phyloP scores from a whole-genome alignment of 2,888 invertebrate genomes.

The Amphimallon solstitiale region DNA sequence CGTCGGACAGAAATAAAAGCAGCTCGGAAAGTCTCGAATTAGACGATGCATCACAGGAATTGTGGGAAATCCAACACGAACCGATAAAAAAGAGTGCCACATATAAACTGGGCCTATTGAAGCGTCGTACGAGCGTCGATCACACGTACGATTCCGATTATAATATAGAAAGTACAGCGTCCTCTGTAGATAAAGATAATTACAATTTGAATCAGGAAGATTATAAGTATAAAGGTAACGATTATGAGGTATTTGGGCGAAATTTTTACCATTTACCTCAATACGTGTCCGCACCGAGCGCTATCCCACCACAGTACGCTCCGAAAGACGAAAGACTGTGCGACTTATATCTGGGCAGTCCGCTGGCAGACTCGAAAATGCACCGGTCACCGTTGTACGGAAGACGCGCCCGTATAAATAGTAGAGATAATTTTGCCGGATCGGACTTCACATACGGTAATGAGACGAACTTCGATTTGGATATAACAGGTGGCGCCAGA shows the following conservation, averaged over 20 bases:
- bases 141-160: slow-evolving; percentile 43
- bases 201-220: slow-evolving; percentile 27
- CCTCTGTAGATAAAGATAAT: slow-evolving; percentile 39
- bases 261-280: slow-evolving; percentile 55
- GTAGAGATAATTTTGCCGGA: slow-evolving; percentile 33
- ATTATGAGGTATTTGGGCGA: slow-evolving; percentile 52
- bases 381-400: slow-evolving; percentile 55
- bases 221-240: slow-evolving; percentile 43
- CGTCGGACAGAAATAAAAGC: slow-evolving; percentile 58
- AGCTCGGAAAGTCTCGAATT: slow-evolving; percentile 59
- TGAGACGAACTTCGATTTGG: slow-evolving; percentile 38
- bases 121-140: slow-evolving; percentile 54
- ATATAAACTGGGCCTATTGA: slow-evolving; percentile 56
- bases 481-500: slow-evolving; percentile 1
- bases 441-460: slow-evolving; percentile 41
- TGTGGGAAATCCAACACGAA: slow-evolving; percentile 58
- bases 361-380: slow-evolving; percentile 45
- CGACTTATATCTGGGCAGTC: slow-evolving; percentile 55
- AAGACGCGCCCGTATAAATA: slow-evolving; percentile 43
- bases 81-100: slow-evolving; percentile 53
- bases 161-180: slow-evolving; percentile 30
- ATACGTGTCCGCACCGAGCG: slow-evolving; percentile 53
- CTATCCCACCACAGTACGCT: slow-evolving; percentile 55
- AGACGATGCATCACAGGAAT: slow-evolving; percentile 57
- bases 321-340: slow-evolving; percentile 54